These are phyloP conservation scores for Drosophila parvula DNA, from an alignment of 1,140 invertebrate species.

Conservation along the genomic window DNA sequence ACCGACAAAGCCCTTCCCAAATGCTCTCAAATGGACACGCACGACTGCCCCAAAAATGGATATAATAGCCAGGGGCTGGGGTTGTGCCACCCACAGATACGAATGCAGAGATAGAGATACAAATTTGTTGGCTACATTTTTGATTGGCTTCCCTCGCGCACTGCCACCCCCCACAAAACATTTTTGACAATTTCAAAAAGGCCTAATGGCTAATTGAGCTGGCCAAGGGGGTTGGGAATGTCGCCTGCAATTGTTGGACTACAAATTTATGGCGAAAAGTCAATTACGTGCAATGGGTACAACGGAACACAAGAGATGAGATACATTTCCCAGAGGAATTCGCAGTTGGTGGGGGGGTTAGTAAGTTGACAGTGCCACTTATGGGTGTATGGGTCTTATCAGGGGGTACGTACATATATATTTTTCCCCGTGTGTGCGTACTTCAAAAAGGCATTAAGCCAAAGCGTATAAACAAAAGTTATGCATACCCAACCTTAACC, in stretches of 20 bases:
- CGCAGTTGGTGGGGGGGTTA: slow-evolving; percentile 2
- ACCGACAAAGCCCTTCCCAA: slow-evolving; percentile 26
- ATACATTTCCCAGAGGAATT: slow-evolving; percentile 35
- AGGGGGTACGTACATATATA: slow-evolving; percentile 6
- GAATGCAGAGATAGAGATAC: slow-evolving; percentile 40
- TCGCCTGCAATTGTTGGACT: slow-evolving; percentile 56
- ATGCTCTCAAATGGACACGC: slow-evolving; percentile 54
- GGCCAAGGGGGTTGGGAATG: slow-evolving; percentile 12
- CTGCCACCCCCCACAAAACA: slow-evolving; percentile 37
- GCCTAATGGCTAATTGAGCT: slow-evolving; percentile 53
- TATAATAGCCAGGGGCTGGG: slow-evolving; percentile 13
- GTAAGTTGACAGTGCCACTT: slow-evolving; percentile 47
- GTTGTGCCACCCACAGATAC: slow-evolving; percentile 16
- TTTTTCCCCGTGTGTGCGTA: slow-evolving; percentile 32
- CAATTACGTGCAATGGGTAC: slow-evolving; percentile 52
- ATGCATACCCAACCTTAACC: slow-evolving; percentile 72
- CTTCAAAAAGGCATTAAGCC: slow-evolving; percentile 75
- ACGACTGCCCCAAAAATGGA: slow-evolving; percentile 41
- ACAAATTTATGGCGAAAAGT: slow-evolving; percentile 69
- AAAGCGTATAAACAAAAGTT: slow-evolving; percentile 77
- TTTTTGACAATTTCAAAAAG: slow-evolving; percentile 68
- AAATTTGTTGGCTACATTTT: slow-evolving; percentile 67
- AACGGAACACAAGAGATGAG: neutral
- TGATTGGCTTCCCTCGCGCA: slow-evolving; percentile 52
- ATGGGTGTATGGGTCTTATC: slow-evolving; percentile 28